Base-by-base conservation (phyloP, 2,888 invertebrate genomes). In the Eurytoma californica region DNA sequence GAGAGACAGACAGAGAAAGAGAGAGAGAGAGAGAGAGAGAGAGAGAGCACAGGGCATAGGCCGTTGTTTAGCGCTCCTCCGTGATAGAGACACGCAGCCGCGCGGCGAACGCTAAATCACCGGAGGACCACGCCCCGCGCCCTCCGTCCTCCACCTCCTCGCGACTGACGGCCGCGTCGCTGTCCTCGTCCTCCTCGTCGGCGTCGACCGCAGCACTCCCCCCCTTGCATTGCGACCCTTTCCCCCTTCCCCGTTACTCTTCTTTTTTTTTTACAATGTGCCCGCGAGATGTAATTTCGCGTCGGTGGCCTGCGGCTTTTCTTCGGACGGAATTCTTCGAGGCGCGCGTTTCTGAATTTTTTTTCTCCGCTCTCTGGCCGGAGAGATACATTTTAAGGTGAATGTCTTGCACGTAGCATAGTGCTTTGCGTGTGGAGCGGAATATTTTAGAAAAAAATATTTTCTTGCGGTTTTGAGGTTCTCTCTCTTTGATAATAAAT, bases 61-160 rank as follows among this genome's bases (percentile, higher is more conserved):
- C 82, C 83, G 85, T 84, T 86, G 84, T 86, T 86, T 84, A 84
- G 85, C 83, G 83, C 82, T 82, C 82, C 84, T 76, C 83, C 84
- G 80, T 82, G 84, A 87, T 88, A 89, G 88, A 89, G 88, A 88
- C 88, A 88, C 87, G 87, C 87, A 87, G 39, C 86, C 72, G 69
- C 61, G 76, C 85, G 87, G 84, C 83, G 83, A 85, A 61, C 87
- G 86, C 86, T 89, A 90, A 89, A 90, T 90, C 89, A 83, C 81
- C 74, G 53, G n/a, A n/a, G 53, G n/a, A n/a, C 53, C 53, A n/a
- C 53, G 51, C 39, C 12, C 16, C 18, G 47, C 51, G 16, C 39
- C 77, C 72, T 72, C 70, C 72, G 67, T 67, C 67, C 55, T 73
- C 73, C 58, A 60, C 75, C 73, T 49, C 72, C 39, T 73, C 63